Percentiles rank a stretch among this genome's conserved stretches.
Evolutionary conservation across 37 sponge, comb jelly and placozoan genomes (phyloP).

Genomic region (Oscarella lobularis): DNA sequence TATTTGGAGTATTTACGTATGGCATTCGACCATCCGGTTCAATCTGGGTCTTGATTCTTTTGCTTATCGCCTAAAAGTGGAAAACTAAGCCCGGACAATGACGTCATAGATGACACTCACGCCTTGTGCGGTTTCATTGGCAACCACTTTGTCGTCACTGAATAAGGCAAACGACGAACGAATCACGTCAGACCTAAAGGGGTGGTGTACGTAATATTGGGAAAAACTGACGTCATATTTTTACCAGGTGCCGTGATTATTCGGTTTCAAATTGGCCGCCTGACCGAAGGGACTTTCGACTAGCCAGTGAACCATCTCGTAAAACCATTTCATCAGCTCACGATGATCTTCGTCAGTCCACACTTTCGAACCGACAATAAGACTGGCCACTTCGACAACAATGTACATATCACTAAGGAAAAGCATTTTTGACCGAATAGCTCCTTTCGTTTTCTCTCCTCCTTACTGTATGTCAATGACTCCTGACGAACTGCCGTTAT

Average conservation of each 20-base stretch:
- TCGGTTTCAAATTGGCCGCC: neutral
- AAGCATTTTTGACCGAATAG: too few species aligned
- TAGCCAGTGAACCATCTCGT: neutral
- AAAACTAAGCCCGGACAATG: too few species aligned
- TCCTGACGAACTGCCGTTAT: too few species aligned
- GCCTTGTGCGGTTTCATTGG: neutral
- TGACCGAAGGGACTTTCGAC: neutral
- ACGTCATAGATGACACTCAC: neutral
- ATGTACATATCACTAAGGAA: too few species aligned
- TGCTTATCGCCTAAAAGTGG: neutral
- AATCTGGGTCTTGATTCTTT: slow-evolving; percentile 1
- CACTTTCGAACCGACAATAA: neutral
- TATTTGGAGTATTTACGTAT: neutral
- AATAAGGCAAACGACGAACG: neutral
- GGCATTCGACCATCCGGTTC: slow-evolving; percentile 1
- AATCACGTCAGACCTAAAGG: neutral
- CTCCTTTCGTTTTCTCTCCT: too few species aligned
- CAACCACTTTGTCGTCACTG: neutral
- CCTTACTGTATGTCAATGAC: too few species aligned
- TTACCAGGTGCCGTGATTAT: slow-evolving; percentile 8
- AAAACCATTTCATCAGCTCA: neutral
- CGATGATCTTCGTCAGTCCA: neutral
- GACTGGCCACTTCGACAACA: neutral
- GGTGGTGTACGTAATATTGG: neutral
- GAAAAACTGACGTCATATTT: neutral